Evolutionary conservation across 2,888 invertebrate genomes (phyloP).

Genomic region (Desoria tigrina): DNA sequence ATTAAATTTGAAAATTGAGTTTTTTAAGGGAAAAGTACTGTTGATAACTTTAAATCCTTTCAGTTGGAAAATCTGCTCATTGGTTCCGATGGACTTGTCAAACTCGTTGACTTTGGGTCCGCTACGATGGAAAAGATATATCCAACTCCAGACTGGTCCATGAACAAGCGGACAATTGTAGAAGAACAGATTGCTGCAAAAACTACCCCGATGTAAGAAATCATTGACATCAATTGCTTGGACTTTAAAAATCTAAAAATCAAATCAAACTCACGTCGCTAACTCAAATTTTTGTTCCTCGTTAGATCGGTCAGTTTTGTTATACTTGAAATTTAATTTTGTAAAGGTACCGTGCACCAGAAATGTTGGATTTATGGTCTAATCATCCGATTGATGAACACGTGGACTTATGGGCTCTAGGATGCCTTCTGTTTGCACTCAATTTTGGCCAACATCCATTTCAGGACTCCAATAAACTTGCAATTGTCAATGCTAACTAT

Average conservation of each 20-base stretch:
- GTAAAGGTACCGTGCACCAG: constrained; percentile 86
- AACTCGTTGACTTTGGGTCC: constrained; percentile 52
- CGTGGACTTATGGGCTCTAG: constrained; percentile 95
- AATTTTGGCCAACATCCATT: constrained; percentile 95
- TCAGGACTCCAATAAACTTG: constrained; percentile 88
- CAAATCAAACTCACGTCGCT: too few species aligned
- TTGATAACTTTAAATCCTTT: too few species aligned
- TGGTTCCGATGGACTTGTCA: constrained; percentile 49
- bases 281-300: too few species aligned
- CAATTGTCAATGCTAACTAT: constrained; percentile 96
- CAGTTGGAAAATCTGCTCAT: constrained; percentile 52
- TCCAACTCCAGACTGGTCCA: constrained; percentile 42
- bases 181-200: constrained; percentile 66
- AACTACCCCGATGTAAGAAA: constrained; percentile 76
- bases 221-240: too few species aligned
- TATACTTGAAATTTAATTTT: not conserved
- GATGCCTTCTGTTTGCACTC: constrained; percentile 88
- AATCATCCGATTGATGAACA: constrained; percentile 88
- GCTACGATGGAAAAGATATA: constrained; percentile 47
- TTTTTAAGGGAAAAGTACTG: too few species aligned
- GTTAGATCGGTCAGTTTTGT: constrained; percentile 8
- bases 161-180: constrained; percentile 43
- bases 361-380: constrained; percentile 97
- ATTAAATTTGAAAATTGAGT: not conserved
- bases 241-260: constrained; percentile 11